A percentile compares a stretch with the other conserved stretches of the same genome.
phyloP scores from a whole-genome alignment of 2,797 vertebrate genomes.

The Argyrosomus regius region DNA sequence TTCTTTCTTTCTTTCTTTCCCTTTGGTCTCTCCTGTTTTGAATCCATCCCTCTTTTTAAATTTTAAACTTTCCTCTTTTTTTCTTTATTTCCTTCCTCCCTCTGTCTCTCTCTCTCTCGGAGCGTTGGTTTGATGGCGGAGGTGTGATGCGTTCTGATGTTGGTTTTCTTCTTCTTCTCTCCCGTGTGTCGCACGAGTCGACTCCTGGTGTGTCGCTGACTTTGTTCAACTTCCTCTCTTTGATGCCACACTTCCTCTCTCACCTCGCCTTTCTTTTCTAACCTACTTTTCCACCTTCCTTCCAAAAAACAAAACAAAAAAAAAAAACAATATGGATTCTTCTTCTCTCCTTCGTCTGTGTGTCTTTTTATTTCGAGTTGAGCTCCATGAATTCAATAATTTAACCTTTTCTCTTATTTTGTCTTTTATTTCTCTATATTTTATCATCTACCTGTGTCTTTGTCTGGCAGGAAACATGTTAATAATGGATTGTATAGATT shows the following conservation, averaged over 20 bases:
- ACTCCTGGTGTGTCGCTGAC: conserved; percentile 52
- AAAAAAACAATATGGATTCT: conserved; percentile 64
- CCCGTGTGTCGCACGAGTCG: conserved; percentile 34
- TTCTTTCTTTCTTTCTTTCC: background rate
- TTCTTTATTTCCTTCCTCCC: no score
- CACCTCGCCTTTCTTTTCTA: conserved; percentile 47
- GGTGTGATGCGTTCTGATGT: conserved; percentile 32
- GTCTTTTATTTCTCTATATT: conserved; percentile 73
- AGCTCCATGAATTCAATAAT: conserved; percentile 81
- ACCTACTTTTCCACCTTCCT: conserved; percentile 73
- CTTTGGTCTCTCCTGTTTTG: fast-evolving
- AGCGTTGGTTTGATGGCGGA: conserved; percentile 21
- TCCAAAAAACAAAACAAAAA: conserved; percentile 10
- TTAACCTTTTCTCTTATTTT: conserved; percentile 74
- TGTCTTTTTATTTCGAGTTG: conserved; percentile 49
- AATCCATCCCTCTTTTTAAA: fast-evolving
- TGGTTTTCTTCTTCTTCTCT: background rate
- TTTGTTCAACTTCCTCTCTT: conserved; percentile 62
- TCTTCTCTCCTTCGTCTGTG: conserved; percentile 17
- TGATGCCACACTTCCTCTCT: conserved; percentile 54
- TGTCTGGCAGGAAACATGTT: conserved; percentile 77
- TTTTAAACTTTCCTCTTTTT: no score
- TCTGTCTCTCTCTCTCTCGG: background rate
- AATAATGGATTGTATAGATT: conserved; percentile 86
- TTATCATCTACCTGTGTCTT: conserved; percentile 79